These are phyloP conservation scores for Conus betulinus DNA, from an alignment of 1,140 invertebrate species.

Conservation along the genomic window DNA sequence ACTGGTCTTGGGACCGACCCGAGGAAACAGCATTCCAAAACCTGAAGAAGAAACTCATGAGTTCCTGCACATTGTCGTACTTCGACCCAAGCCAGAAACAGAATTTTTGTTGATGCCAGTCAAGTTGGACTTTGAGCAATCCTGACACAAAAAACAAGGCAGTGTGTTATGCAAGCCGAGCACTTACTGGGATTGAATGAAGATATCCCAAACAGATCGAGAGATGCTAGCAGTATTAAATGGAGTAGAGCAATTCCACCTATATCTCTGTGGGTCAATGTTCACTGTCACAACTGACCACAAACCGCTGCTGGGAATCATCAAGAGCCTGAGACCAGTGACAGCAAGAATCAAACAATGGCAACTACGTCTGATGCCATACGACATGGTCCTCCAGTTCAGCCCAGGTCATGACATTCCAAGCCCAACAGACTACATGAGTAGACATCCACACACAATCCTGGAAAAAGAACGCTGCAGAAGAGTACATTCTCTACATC, in stretches of 20 bases:
- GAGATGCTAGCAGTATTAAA: conserved; percentile 74
- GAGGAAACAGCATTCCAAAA: conserved; percentile 22
- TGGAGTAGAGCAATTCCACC: conserved; percentile 73
- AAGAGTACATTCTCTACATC: conserved; percentile 46
- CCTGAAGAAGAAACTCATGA: conserved; percentile 33
- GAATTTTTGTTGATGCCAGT: conserved; percentile 37
- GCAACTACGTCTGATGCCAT: conserved; percentile 51
- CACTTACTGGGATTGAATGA: conserved; percentile 44
- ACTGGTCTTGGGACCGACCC: too few species aligned
- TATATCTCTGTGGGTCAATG: conserved; percentile 73
- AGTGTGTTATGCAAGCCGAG: conserved; percentile 42
- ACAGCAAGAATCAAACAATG: conserved; percentile 55
- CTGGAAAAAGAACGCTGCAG: conserved; percentile 43
- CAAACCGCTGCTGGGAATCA: conserved; percentile 60
- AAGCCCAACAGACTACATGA: conserved; percentile 54
- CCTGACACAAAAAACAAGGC: conserved; percentile 44
- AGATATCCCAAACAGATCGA: conserved; percentile 74
- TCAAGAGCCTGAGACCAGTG: conserved; percentile 43
- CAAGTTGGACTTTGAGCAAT: conserved; percentile 44
- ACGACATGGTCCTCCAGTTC: conserved; percentile 43
- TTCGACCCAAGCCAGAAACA: conserved; percentile 28
- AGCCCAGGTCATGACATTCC: conserved; percentile 40
- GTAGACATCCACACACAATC: conserved; percentile 39
- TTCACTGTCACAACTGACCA: conserved; percentile 73
- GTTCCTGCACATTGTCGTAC: conserved; percentile 42